These are phyloP conservation scores for Bombus polaris DNA, from an alignment of 1,140 invertebrate species.

Conservation along the genomic window DNA sequence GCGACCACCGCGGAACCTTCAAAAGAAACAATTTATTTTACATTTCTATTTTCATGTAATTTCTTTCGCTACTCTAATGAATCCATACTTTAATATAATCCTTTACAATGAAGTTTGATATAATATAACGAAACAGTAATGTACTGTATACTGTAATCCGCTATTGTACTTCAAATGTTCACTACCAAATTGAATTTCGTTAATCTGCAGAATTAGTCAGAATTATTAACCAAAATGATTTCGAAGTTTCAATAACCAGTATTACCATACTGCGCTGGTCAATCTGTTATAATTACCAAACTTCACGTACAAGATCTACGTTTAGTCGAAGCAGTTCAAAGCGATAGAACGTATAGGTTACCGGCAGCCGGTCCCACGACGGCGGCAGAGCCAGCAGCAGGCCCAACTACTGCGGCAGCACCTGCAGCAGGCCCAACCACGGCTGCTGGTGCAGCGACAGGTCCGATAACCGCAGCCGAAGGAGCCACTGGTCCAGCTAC, in stretches of 20 bases:
- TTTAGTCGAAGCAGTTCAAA: no score
- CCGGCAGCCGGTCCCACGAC: constrained; percentile 61
- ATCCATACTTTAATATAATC: neutral
- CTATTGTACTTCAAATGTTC: neutral
- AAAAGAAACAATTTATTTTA: neutral
- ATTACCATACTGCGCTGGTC: neutral
- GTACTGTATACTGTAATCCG: neutral
- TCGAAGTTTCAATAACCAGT: neutral
- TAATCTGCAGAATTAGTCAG: neutral
- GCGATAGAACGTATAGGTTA: neutral
- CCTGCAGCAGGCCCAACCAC: constrained; percentile 53
- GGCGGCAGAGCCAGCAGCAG: constrained; percentile 37
- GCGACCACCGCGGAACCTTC: constrained; percentile 56
- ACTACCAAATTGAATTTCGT: neutral
- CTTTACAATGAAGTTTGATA: neutral
- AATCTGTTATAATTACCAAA: neutral
- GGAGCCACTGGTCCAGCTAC: constrained; percentile 50
- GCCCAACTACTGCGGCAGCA: constrained; percentile 59
- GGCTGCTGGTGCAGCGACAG: constrained; percentile 35
- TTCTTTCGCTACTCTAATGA: neutral
- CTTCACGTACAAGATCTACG: neutral
- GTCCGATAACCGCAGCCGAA: constrained; percentile 58
- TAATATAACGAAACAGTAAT: neutral
- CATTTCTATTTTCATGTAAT: no score
- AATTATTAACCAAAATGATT: neutral